These are phyloP conservation scores for Drosophila planitibia DNA, from an alignment of 2,888 invertebrate species.

Conservation along the genomic window DNA sequence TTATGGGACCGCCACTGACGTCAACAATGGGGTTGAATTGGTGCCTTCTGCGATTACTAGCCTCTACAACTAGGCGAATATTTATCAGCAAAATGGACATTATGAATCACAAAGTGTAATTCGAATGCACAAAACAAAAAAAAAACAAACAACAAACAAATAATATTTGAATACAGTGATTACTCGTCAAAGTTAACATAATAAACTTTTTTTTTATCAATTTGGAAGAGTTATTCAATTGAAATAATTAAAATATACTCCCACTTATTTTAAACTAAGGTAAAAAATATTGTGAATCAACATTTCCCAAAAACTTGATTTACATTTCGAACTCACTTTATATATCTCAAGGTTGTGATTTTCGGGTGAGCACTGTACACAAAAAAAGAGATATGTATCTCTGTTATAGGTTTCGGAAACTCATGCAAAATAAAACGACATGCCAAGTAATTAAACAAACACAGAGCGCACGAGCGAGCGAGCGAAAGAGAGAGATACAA, in stretches of 20 bases:
- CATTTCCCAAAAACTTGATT: not conserved
- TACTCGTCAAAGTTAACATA: not conserved
- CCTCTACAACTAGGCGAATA: conserved; percentile 11
- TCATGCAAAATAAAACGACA: conserved; percentile 44
- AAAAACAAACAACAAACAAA: not conserved
- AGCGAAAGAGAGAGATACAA: conserved; percentile 6
- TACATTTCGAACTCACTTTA: not conserved
- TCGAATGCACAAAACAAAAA: conserved; percentile 4
- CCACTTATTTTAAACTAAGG: not conserved
- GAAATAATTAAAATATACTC: not conserved
- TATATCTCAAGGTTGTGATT: not conserved
- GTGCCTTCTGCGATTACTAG: not conserved
- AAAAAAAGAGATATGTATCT: not conserved
- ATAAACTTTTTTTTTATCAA: not conserved
- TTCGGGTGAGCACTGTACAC: conserved; percentile 9
- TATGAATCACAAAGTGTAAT: conserved; percentile 33
- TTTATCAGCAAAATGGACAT: conserved; percentile 40
- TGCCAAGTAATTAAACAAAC: conserved; percentile 57
- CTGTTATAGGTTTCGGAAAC: conserved; percentile 13
- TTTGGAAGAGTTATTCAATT: not conserved
- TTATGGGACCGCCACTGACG: conserved; percentile 38
- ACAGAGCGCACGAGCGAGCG: conserved; percentile 5
- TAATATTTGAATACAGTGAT: conserved; percentile 8
- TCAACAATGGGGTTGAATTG: conserved; percentile 26
- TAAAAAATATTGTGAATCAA: not conserved